Base-by-base conservation (phyloP, 2,113 vertebrate genomes). In the Picathartes gymnocephalus region DNA sequence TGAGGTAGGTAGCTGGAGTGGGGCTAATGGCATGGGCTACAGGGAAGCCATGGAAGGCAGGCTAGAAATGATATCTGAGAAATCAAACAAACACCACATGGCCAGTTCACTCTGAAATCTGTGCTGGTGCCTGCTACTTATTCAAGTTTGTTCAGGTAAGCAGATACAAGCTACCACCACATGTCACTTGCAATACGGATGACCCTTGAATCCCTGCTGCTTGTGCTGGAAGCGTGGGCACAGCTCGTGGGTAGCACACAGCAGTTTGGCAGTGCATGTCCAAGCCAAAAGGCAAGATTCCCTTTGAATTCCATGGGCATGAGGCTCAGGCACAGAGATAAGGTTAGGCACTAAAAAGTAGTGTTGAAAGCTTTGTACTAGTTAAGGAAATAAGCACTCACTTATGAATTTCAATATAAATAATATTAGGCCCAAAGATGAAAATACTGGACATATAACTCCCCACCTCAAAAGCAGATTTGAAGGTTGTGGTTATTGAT, bases 181-280 rank as follows among this genome's bases (percentile, higher is more conserved):
- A 70, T 30, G 35, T 39, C 71, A 47, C 23, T 11, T 40, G 64
- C 45, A 69, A 27, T 37, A 72, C 44, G 72, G 68, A n/a, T 0
- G 5, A 31, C 6, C 13, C 69, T 33, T 37, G 64, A 78, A 42
- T 42, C 50, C 42, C 56, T 45, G 51, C 31, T 71, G 65, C 51
- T 53, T 37, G n/a, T 7, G 22, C 66, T 82, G 33, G 7, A 71
- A 45, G 37, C 3, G 18, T 10, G 30, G 62, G 33, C 33, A 60
- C 35, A 64, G 37, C 27, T 79, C 61, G 48, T 13, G 18, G 76
- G 25, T 76, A 78, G 91, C 37, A 28, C 1, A 2, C 54, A 51
- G 39, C 0, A 0, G 24, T 35, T n/a, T 51, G 64, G 40, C 40
- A 70, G 13, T 1, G 0, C 22, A 4, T 3, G 33, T 28, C 15